Evolutionary conservation across 2,888 invertebrate species (phyloP).

Genomic region (Protodeltote pygarga): DNA sequence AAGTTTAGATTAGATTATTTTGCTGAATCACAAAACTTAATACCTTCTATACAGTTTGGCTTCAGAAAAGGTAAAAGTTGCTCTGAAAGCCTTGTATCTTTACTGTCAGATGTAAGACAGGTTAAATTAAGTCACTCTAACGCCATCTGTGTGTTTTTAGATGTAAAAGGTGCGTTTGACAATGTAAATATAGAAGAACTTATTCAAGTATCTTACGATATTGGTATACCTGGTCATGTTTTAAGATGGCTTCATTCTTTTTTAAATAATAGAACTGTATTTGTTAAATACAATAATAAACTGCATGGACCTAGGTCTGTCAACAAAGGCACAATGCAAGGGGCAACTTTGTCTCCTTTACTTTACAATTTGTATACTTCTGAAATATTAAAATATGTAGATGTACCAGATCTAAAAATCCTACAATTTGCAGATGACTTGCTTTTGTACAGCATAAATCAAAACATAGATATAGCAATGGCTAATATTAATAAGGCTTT

Average conservation of each 20-base stretch:
- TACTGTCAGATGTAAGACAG: too few species aligned
- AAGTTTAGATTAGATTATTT: too few species aligned
- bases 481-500: not conserved
- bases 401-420: not conserved
- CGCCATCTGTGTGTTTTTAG: constrained; percentile 9
- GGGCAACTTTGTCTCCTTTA: constrained; percentile 28
- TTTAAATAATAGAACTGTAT: constrained; percentile 20
- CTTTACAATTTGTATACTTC: constrained; percentile 25
- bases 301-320: constrained; percentile 19
- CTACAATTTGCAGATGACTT: constrained; percentile 25
- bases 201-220: not conserved
- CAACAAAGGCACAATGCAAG: constrained; percentile 32
- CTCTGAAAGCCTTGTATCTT: too few species aligned
- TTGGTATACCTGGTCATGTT: constrained; percentile 1
- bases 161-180: constrained; percentile 39
- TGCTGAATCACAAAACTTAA: too few species aligned
- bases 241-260: constrained; percentile 19
- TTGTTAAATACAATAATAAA: constrained; percentile 34
- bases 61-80: too few species aligned
- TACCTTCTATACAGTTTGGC: too few species aligned
- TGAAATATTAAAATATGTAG: constrained; percentile 7
- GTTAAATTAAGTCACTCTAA: too few species aligned
- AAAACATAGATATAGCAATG: not conserved
- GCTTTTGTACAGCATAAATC: constrained; percentile 11
- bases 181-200: constrained; percentile 17